Evolutionary conservation across 1,140 invertebrate genomes (phyloP).

Genomic region (Akabosia matsudoensis): DNA sequence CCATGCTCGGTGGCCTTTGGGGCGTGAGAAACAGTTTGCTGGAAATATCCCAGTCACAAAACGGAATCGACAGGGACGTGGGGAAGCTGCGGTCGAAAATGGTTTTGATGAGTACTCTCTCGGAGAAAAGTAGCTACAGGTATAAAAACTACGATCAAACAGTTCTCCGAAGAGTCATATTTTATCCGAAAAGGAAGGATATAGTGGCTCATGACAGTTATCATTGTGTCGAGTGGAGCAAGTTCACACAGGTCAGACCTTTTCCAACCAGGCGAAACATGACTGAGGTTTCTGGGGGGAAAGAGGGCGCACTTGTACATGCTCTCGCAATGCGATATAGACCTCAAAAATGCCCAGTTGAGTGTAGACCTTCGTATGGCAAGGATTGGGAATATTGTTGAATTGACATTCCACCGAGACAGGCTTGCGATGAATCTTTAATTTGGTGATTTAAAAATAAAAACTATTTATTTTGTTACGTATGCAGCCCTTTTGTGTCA

Average conservation of each 20-base stretch:
- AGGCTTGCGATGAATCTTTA: too few relatives aligned
- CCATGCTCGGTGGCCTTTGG: constrained; percentile 31
- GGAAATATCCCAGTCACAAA: too few relatives aligned
- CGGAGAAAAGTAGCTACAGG: not conserved
- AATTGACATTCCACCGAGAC: too few relatives aligned
- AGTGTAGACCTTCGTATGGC: not conserved
- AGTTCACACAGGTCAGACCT: not conserved
- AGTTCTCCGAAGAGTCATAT: not conserved
- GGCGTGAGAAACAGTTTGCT: not conserved
- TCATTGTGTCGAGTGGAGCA: not conserved
- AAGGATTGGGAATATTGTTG: not conserved
- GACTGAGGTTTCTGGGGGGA: too few relatives aligned
- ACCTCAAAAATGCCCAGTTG: not conserved
- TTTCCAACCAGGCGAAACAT: not conserved
- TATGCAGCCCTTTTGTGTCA: too few relatives aligned
- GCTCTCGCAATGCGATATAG: not conserved
- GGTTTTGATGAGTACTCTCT: not conserved
- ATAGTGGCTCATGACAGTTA: not conserved
- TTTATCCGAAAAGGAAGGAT: not conserved
- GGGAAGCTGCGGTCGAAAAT: not conserved
- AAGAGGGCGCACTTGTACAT: too few relatives aligned
- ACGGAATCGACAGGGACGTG: too few relatives aligned
- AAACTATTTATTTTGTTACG: too few relatives aligned
- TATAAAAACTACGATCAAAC: not conserved
- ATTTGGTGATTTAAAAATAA: too few relatives aligned